phyloP scores from a whole-genome alignment of 2,113 vertebrate genomes.

The Sitta europaea region DNA sequence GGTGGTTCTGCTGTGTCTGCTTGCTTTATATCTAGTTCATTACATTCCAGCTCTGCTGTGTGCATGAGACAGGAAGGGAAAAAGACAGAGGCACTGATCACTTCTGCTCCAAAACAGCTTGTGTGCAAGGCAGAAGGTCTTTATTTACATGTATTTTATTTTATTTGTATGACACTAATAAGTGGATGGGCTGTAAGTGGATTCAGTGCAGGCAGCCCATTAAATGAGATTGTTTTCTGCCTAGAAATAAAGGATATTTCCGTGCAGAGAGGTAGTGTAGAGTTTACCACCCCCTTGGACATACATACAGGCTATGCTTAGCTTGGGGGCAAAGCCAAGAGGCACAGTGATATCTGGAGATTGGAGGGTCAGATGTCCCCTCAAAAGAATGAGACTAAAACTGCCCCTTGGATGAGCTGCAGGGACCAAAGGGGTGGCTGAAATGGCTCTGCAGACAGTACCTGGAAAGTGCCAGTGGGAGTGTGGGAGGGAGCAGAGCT shows the following conservation, averaged over 20 bases:
- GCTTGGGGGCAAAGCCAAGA: background rate
- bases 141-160: constrained; percentile 29
- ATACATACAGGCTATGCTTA: background rate
- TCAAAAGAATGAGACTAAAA: background rate
- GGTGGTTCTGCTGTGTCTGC: background rate
- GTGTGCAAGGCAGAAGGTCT: constrained; percentile 23
- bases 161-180: constrained; percentile 42
- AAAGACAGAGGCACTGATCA: background rate
- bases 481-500: background rate
- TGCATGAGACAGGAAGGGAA: background rate
- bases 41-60: background rate
- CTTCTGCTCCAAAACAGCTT: background rate
- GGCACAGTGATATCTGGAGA: background rate
- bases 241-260: background rate
- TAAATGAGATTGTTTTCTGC: constrained; percentile 3
- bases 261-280: background rate
- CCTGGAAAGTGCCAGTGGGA: background rate
- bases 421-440: background rate
- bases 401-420: background rate
- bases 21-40: background rate
- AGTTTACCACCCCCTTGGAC: background rate
- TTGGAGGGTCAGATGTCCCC: background rate
- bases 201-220: background rate
- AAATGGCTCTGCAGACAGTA: background rate
- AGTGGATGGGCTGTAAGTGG: constrained; percentile 35